These are phyloP conservation scores for Archegozetes longisetosus DNA, from an alignment of 1,140 invertebrate species.

Conservation along the genomic window DNA sequence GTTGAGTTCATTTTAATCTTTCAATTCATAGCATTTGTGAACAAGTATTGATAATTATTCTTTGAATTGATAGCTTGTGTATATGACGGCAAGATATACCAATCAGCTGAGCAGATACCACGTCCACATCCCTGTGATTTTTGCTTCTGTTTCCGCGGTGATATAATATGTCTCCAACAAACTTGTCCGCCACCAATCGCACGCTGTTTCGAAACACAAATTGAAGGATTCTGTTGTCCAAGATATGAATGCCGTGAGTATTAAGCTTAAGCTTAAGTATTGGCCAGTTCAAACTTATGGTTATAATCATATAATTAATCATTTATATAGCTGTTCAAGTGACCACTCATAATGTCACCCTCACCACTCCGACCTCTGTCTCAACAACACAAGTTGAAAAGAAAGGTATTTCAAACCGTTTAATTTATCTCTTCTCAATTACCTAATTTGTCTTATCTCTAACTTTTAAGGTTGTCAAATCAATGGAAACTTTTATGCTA, in stretches of 20 bases:
- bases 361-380: slow-evolving; percentile 1
- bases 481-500: slow-evolving; percentile 56
- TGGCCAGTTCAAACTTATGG: not conserved
- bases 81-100: slow-evolving; percentile 76
- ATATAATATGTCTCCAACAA: slow-evolving; percentile 86
- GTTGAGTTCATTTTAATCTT: not conserved
- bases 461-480: slow-evolving; percentile 52
- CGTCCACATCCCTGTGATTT: slow-evolving; percentile 85
- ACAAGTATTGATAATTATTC: slow-evolving; percentile 7
- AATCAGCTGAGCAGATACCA: slow-evolving; percentile 84
- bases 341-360: not conserved
- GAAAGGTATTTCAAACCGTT: slow-evolving; percentile 33
- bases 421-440: slow-evolving; percentile 52
- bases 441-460: slow-evolving; percentile 12
- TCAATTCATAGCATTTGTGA: not conserved
- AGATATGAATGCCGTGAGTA: slow-evolving; percentile 62
- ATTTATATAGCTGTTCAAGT: slow-evolving; percentile 9
- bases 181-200: slow-evolving; percentile 82
- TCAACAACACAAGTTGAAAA: slow-evolving; percentile 35
- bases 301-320: not conserved
- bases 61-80: slow-evolving; percentile 45
- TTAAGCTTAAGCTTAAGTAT: not conserved
- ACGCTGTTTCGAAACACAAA: slow-evolving; percentile 73
- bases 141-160: slow-evolving; percentile 86
- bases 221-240: slow-evolving; percentile 83